Evolutionary conservation across 1,140 invertebrate species (phyloP), one percentile per base, ranked within the genome.

Genomic region (Drosophila carrolli): DNA sequence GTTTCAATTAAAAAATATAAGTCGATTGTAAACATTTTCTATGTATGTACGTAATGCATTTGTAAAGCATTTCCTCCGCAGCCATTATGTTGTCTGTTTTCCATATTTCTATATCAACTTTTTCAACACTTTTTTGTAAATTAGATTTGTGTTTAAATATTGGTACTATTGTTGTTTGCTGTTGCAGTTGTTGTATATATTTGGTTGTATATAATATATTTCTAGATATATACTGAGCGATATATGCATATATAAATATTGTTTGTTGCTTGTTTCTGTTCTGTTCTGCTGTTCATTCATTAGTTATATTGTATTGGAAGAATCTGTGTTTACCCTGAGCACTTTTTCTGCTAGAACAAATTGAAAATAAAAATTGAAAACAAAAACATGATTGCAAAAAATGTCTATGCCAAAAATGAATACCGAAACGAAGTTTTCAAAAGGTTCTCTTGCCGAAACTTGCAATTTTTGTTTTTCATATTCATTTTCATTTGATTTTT

Each of bases 251-350:
- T 83, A 78, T 83, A 78, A 78, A 82, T 82, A 82, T 83, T 75
- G 79, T 78, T 79, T 85, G 75, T 70, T 75, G 54, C 27, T 73
- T 58, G 54, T 55, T 78, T 14, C 38, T 71, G 51, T 51, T 61
- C n/a, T 71, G 44, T 48, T 75, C 35, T 56, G 53, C 62, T 73
- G 70, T 65, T 76, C 46, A 75, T 57, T 77, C 43, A 47, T 82
- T 88, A 86, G 75, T 90, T 89, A 78, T 73, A 80, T 84, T 90
- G 74, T 91, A 86, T 89, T 91, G 82, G 84, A 86, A 91, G 81
- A 90, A 80, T 92, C 75, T 88, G 85, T 81, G 82, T 81, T 90
- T 75, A 86, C 90, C 86, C 90, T 91, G 88, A 91, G 88, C 88
- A 81, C 55, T 86, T 90, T 75, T 83, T 86, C 86, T 90, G 75